phyloP scores from a whole-genome alignment of 2,888 invertebrate genomes.

The Sminthurinus aureus region DNA sequence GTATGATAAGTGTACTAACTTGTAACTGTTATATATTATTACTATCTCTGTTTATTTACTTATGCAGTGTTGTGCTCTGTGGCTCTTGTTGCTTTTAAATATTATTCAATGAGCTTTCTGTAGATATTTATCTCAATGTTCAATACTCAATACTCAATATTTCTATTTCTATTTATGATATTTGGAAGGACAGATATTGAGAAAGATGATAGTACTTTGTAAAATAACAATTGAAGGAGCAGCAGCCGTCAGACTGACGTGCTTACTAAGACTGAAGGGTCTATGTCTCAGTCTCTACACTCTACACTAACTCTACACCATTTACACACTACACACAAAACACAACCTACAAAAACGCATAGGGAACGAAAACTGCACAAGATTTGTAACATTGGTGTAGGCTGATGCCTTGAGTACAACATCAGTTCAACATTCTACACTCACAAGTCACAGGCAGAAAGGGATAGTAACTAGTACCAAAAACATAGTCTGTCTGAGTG shows the following conservation, averaged over 20 bases:
- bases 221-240: background rate
- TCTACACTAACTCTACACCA: background rate
- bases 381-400: constrained; percentile 13
- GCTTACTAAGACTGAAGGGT: constrained; percentile 2
- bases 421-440: too few species aligned
- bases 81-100: background rate
- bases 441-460: background rate
- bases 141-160: background rate
- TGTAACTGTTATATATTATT: too few species aligned
- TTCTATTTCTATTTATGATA: background rate
- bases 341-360: background rate
- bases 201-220: background rate
- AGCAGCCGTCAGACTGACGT: constrained; percentile 13
- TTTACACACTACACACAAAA: background rate
- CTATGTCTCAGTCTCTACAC: too few species aligned
- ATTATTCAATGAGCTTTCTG: background rate
- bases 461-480: background rate
- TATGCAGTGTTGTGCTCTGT: background rate
- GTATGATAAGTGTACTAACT: too few species aligned
- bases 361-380: background rate
- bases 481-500: background rate
- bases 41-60: too few species aligned
- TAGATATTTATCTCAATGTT: background rate
- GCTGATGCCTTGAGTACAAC: too few species aligned
- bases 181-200: background rate